Evolutionary conservation across 2,113 vertebrate genomes (phyloP), one percentile per base, ranked within the genome.

Genomic region (Hemichromis elongatus): DNA sequence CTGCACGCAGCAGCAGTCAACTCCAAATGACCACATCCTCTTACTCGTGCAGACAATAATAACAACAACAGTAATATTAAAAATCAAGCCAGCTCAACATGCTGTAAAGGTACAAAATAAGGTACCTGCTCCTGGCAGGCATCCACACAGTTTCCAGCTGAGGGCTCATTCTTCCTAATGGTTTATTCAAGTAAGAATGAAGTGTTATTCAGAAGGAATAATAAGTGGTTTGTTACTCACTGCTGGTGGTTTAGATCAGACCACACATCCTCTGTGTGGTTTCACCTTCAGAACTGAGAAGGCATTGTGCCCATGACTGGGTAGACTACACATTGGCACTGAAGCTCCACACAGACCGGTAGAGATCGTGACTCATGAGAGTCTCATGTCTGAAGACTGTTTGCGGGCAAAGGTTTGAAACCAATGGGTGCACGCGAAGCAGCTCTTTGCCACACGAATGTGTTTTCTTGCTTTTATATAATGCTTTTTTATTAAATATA

Each of bases 241-340:
- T 68, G 84, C 86, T 68, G 63, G 85, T 84, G 86, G 88, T 88
- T 92, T 11, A 24, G 81, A 89, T 88, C 77, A 80, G 87, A 92
- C 90, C 91, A 79, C 91, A 88, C 86, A 75, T 90, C 90, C 86
- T 79, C 79, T 8, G 30, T 80, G 90, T 77, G 95, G 93, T 90
- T 92, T 90, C 86, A 88, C 86, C 92, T 83, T 83, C 81, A 90
- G 89, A 90, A 94, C 94, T 92, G 89, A 91, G 93, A 88, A 85
- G 40, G 90, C 89, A 77, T 94, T 95, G 94, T 95, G 81, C 88
- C 79, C 16, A 1, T 14, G 24, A 56, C n/a, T 9, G 13, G 82
- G 45, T 26, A 89, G 88, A 90, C 92, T 77, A 78, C 91, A 89
- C 89, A 90, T 52, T 81, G 40, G n/a, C 78, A 21, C 68, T 21